Base-by-base conservation (phyloP, 2,113 vertebrate genomes). In the Cacatua alba region DNA sequence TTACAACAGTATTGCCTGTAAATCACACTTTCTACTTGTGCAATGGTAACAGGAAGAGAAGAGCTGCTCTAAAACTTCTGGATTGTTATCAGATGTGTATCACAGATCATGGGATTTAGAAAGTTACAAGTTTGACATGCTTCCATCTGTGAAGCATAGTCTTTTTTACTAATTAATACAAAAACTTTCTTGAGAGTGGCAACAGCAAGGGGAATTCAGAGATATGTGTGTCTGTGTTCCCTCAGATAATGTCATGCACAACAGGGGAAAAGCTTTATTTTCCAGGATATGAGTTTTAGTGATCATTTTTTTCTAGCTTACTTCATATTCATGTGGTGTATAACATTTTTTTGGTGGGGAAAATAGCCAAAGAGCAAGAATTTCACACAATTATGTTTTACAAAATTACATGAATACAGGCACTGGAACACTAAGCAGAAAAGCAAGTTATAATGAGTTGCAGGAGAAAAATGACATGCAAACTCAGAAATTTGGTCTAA, bases 241-340 rank as follows among this genome's bases (percentile, higher is more conserved):
- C 5, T 5, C 15, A 25, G 15, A 5, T 49, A 41, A 51, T 10
- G 13, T 62, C 33, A 77, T 2, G 0, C 3, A 2, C 10, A 62
- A 20, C 7, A 17, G 25, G 3, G 29, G 11, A 59, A 92, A 85
- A 71, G 1, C 2, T 33, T 53, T 51, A 1, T 0, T 86, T 92
- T 90, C 39, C 24, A 48, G 9, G 9, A 48, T 31, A 35, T 14
- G 6, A 77, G 16, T 26, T 72, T 83, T 48, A 64, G 23, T 31
- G 3, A 26, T 60, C 4, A 25, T n/a, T 10, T 85, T 90, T 68
- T 80, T 35, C 33, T 41, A 72, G 9, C 12, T 29, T 69, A 78
- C 37, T 43, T 85, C 79, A 80, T 33, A 48, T n/a, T 77, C 25
- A 8, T 3, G 0, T 33, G 10, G 1, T 24, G 7, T 31, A 63